A percentile compares a stretch with the other conserved stretches of the same genome.
phyloP scores from a whole-genome alignment of 2,888 invertebrate species.

The Charanyca ferruginea region DNA sequence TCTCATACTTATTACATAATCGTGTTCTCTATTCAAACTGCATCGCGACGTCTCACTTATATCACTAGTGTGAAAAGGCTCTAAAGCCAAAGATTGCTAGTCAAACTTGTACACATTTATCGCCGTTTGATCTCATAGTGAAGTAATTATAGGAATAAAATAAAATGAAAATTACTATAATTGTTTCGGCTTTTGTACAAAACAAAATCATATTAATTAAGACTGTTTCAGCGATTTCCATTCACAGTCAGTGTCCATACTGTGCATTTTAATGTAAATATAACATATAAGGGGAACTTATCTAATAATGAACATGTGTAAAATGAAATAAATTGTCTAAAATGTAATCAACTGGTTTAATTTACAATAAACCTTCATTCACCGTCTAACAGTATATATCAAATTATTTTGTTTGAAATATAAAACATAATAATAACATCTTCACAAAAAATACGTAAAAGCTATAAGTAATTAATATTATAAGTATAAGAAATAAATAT shows the following conservation, averaged over 20 bases:
- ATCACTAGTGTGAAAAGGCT: constrained; percentile 27
- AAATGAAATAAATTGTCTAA: constrained; percentile 90
- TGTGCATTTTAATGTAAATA: constrained; percentile 89
- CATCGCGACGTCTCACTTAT: background rate
- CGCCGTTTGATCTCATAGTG: constrained; percentile 71
- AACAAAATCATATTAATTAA: constrained; percentile 78
- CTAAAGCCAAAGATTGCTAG: constrained; percentile 59
- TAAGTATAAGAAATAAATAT: background rate
- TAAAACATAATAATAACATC: background rate
- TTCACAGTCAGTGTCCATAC: constrained; percentile 77
- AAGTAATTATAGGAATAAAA: constrained; percentile 69
- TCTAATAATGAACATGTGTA: constrained; percentile 89
- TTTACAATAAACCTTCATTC: constrained; percentile 39
- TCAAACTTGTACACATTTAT: constrained; percentile 61
- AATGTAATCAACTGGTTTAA: constrained; percentile 75
- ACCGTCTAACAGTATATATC: too few relatives aligned
- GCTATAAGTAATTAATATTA: background rate
- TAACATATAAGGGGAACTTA: constrained; percentile 82
- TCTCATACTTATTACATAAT: background rate
- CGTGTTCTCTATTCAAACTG: constrained; percentile 1
- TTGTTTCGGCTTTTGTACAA: constrained; percentile 77
- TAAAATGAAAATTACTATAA: constrained; percentile 67
- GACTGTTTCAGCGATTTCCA: constrained; percentile 76
- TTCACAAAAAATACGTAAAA: background rate
- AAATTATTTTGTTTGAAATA: background rate